phyloP scores from a whole-genome alignment of 2,888 invertebrate genomes.

The Anthrax anthrax region DNA sequence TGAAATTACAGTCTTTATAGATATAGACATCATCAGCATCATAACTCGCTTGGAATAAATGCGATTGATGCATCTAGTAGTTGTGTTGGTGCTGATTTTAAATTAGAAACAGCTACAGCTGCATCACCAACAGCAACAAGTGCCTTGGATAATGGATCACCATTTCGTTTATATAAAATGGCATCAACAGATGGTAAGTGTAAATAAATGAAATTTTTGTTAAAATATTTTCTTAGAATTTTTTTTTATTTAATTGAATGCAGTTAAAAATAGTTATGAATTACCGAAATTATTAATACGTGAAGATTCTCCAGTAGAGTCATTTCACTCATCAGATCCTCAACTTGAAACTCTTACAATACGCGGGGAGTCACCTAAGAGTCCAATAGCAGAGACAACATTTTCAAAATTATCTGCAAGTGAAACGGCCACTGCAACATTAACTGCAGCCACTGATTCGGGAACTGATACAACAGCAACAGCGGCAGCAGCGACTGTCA shows the following conservation, averaged over 20 bases:
- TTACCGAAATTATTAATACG: slow-evolving; percentile 16
- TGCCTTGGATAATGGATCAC: slow-evolving; percentile 11
- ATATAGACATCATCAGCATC: no score
- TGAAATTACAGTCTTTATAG: slow-evolving; percentile 14
- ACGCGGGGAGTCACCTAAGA: slow-evolving; percentile 14
- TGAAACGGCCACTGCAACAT: slow-evolving; percentile 1
- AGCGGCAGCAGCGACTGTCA: slow-evolving; percentile 3
- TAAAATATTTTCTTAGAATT: not conserved
- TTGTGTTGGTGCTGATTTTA: slow-evolving; percentile 10
- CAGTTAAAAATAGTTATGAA: slow-evolving; percentile 15
- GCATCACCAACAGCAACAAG: slow-evolving; percentile 9
- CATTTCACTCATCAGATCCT: slow-evolving; percentile 14
- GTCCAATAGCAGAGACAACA: slow-evolving; percentile 9
- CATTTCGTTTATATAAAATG: slow-evolving; percentile 14
- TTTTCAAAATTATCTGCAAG: slow-evolving; percentile 8
- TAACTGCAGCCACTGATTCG: slow-evolving; percentile 2
- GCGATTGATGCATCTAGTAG: slow-evolving; percentile 8
- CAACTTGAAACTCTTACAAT: slow-evolving; percentile 15
- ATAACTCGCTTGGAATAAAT: slow-evolving; percentile 11
- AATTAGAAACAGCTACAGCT: slow-evolving; percentile 9
- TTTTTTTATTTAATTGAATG: slow-evolving; percentile 2
- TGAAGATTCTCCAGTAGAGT: slow-evolving; percentile 17
- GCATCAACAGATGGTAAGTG: slow-evolving; percentile 12
- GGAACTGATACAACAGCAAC: slow-evolving; percentile 1
- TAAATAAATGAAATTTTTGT: not conserved